These are phyloP conservation scores for Gila orcuttii DNA, from an alignment of 2,113 vertebrate genomes.

Conservation along the genomic window DNA sequence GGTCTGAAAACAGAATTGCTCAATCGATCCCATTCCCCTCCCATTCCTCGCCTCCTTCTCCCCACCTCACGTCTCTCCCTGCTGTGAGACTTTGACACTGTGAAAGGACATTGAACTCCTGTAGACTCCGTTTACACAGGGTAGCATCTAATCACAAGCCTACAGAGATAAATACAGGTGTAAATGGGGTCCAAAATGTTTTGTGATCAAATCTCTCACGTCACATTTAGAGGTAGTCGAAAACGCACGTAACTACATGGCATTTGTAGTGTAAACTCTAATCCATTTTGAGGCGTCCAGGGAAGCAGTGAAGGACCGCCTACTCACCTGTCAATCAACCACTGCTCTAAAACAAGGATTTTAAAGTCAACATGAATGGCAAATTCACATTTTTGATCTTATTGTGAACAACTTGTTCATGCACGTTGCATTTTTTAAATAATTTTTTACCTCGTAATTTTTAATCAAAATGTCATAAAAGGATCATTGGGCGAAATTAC, in stretches of 20 bases:
- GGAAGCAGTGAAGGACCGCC: not conserved
- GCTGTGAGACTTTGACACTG: slow-evolving; percentile 24
- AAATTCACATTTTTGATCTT: not conserved
- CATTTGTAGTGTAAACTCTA: not conserved
- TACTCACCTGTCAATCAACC: not conserved
- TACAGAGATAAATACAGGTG: not conserved
- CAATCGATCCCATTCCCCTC: slow-evolving; percentile 9
- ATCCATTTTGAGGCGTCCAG: not conserved
- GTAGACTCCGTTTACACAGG: not conserved
- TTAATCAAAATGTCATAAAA: not conserved
- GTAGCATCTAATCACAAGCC: not conserved
- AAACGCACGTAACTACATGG: not conserved
- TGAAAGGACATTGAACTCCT: not conserved
- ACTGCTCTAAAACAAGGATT: not conserved
- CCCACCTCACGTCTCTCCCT: not conserved
- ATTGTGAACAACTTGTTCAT: not conserved
- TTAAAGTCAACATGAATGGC: not conserved
- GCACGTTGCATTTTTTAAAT: not conserved
- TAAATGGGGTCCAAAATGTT: not conserved
- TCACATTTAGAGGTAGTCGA: not conserved
- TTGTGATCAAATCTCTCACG: not conserved
- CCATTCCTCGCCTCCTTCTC: not conserved
- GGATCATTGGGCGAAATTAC: not conserved
- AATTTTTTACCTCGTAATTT: not conserved
- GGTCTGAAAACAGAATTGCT: slow-evolving; percentile 42